These are phyloP conservation scores for Ypsolopha sequella DNA, from an alignment of 2,888 invertebrate genomes.

Conservation along the genomic window DNA sequence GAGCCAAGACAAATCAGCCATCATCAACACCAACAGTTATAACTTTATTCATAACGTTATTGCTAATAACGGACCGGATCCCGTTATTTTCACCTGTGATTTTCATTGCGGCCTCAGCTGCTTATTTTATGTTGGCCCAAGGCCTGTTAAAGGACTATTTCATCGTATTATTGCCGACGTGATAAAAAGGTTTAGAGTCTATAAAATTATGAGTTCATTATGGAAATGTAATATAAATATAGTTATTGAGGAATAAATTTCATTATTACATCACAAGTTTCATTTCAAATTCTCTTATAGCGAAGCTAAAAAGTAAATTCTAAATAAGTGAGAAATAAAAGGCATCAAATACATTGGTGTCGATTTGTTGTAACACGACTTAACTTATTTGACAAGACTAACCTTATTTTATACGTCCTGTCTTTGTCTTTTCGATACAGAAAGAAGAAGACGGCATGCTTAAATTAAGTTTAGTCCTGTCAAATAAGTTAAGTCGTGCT, in stretches of 20 bases:
- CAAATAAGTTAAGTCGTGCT: no score
- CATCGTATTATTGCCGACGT: slow-evolving; percentile 50
- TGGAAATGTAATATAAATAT: slow-evolving; percentile 32
- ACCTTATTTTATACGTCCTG: no score
- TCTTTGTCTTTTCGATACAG: no score
- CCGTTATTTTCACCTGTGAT: slow-evolving; percentile 28
- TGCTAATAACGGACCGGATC: slow-evolving; percentile 21
- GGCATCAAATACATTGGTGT: no score
- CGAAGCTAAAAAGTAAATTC: no score
- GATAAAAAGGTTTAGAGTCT: slow-evolving; percentile 29
- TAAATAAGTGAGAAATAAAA: no score
- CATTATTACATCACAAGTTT: slow-evolving; percentile 24
- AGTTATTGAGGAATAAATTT: slow-evolving; percentile 61
- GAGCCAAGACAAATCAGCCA: slow-evolving; percentile 27
- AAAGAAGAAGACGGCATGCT: no score
- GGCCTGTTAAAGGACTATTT: slow-evolving; percentile 25
- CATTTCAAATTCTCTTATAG: no score
- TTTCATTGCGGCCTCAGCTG: slow-evolving; percentile 25
- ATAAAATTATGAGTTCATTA: slow-evolving; percentile 13
- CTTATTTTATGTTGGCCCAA: slow-evolving; percentile 21
- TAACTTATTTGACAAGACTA: no score
- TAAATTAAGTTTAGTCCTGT: no score
- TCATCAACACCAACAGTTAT: slow-evolving; percentile 28
- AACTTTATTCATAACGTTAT: slow-evolving; percentile 22
- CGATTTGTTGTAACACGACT: no score